Evolutionary conservation across 2,888 invertebrate genomes (phyloP).

Genomic region (Gari tellinella): DNA sequence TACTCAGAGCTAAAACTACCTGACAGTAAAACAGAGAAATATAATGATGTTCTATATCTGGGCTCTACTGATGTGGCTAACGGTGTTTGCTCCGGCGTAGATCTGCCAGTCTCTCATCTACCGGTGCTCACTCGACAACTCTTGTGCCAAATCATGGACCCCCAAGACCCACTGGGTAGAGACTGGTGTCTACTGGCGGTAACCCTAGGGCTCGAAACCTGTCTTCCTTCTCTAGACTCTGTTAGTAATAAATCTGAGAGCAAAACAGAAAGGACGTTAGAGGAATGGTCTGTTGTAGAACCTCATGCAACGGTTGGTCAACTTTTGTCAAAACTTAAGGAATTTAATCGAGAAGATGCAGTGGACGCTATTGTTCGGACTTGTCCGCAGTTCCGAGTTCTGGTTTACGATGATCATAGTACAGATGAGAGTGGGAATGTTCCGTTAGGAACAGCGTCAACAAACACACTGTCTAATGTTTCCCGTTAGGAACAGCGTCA

Average conservation of each 20-base stretch:
- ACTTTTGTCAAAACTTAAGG: constrained; percentile 87
- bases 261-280: constrained; percentile 85
- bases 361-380: constrained; percentile 87
- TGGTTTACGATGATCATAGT: constrained; percentile 75
- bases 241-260: constrained; percentile 78
- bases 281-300: constrained; percentile 85
- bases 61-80: constrained; percentile 86
- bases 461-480: constrained; percentile 77
- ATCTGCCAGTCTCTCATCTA: constrained; percentile 87
- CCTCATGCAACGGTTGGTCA: constrained; percentile 85
- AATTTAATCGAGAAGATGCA: constrained; percentile 88
- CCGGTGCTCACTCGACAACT: constrained; percentile 87
- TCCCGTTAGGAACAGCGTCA: constrained; percentile 76
- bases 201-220: constrained; percentile 86
- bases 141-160: constrained; percentile 85
- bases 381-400: constrained; percentile 69
- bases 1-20: constrained; percentile 83
- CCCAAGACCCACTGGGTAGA: constrained; percentile 86
- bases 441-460: constrained; percentile 72
- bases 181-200: constrained; percentile 87
- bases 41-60: constrained; percentile 87
- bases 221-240: constrained; percentile 85
- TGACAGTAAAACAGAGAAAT: constrained; percentile 86
- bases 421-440: constrained; percentile 73
- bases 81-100: constrained; percentile 86